Percentiles rank a stretch among this genome's conserved stretches.
Conservation (phyloP, 2,888 invertebrate genomes). For the Drosophila gaucha region DNA sequence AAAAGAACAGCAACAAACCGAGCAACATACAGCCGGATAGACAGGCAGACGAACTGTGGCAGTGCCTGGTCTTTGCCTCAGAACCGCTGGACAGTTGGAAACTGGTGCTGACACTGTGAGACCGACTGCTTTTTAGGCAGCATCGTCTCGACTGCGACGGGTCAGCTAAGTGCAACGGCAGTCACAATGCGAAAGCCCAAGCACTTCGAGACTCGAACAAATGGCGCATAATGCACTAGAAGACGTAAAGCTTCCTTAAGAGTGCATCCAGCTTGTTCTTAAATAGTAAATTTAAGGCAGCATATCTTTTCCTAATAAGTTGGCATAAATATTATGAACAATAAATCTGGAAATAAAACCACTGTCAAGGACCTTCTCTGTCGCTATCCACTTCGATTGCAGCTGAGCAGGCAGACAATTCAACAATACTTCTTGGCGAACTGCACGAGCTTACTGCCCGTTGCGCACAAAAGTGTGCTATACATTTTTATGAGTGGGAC, state of each 20-base stretch:
- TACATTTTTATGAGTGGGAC: conserved; percentile 44
- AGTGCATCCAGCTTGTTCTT: conserved; percentile 26
- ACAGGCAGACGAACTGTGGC: conserved; percentile 7
- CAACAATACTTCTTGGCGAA: conserved; percentile 13
- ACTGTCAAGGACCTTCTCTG: neutral
- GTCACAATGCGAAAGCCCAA: conserved; percentile 43
- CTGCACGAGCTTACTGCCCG: neutral
- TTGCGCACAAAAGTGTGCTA: conserved; percentile 47
- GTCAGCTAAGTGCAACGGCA: conserved; percentile 69
- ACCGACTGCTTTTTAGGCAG: conserved; percentile 39
- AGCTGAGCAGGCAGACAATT: conserved; percentile 29
- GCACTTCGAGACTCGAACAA: conserved; percentile 17
- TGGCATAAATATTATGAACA: conserved; percentile 54
- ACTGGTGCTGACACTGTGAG: conserved; percentile 18
- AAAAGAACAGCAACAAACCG: conserved; percentile 50
- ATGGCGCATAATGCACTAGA: conserved; percentile 42
- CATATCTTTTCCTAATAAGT: conserved; percentile 60
- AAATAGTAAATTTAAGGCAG: conserved; percentile 28
- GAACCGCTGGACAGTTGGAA: conserved; percentile 34
- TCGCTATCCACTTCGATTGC: neutral
- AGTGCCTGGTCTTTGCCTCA: conserved; percentile 11
- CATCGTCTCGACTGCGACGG: conserved; percentile 47
- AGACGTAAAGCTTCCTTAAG: conserved; percentile 18
- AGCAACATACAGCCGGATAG: conserved; percentile 25
- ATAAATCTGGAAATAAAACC: conserved; percentile 20